A percentile compares a stretch with the other conserved stretches of the same genome.
Evolutionary conservation across 2,797 vertebrate species (phyloP).

Genomic region (Gambusia yucatana): DNA sequence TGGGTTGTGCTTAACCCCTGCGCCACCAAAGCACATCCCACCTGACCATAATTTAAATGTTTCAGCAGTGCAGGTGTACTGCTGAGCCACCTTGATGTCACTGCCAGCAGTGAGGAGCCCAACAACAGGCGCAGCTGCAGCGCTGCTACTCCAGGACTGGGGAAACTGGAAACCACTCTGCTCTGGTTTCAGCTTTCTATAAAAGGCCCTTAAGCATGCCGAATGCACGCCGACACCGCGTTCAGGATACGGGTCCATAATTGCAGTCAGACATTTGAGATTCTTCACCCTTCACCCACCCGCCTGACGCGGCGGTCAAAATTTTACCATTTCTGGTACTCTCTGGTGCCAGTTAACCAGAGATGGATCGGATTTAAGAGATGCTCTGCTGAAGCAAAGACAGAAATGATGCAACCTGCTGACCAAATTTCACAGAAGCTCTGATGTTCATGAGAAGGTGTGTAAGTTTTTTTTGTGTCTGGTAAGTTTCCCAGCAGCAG

Average conservation of each 20-base stretch:
- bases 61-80: constrained; percentile 21
- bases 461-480: not conserved
- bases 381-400: not conserved
- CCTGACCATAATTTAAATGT: not conserved
- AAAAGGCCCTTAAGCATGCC: constrained; percentile 72
- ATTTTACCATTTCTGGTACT: constrained; percentile 4
- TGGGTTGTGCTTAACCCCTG: no score
- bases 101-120: constrained; percentile 19
- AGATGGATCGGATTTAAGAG: not conserved
- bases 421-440: not conserved
- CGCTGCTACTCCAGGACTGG: constrained; percentile 73
- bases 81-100: constrained; percentile 13
- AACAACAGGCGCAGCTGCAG: constrained; percentile 74
- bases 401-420: not conserved
- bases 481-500: not conserved
- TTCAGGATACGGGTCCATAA: constrained; percentile 44
- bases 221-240: constrained; percentile 33
- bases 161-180: constrained; percentile 65
- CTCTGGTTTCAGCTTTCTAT: constrained; percentile 76
- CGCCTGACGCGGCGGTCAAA: constrained; percentile 44
- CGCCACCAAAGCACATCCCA: no score
- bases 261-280: constrained; percentile 35
- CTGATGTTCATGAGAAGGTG: not conserved
- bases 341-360: constrained; percentile 20
- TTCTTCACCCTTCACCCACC: constrained; percentile 40